Base-by-base conservation (phyloP, 2,113 vertebrate species). In the Heterotis niloticus region DNA sequence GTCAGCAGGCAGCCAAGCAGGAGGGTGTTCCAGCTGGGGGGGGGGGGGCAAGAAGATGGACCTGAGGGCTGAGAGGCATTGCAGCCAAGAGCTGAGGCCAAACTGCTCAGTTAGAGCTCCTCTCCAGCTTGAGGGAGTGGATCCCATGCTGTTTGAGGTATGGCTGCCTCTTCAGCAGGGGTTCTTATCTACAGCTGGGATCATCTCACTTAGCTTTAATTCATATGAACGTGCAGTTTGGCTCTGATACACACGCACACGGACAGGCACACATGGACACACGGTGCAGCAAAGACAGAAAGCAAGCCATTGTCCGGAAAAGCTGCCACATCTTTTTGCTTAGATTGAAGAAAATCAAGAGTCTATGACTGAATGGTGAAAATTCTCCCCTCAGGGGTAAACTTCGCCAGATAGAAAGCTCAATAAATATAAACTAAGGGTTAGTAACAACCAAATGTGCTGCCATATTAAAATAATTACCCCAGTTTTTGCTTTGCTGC, bases 351-450 rank as follows among this genome's bases (percentile, higher is more conserved):
- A 54, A 72, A 72, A 52, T 72, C 69, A n/a, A 20, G 29, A 52
- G 69, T 72, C 54, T 34, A 34, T 51, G 69, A 23, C 18, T 54
- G 18, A 54, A 72, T 72, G 18, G 44, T 51, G 52, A 72, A 72
- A 52, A 54, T 54, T 54, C 69, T 51, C 44, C n/a, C 11, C 20
- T 52, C 20, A 23, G n/a, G 10, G 18, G 68, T 72, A 72, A 72
- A 52, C 10, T 51, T 72, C 44, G 51, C 69, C 44, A 72, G 69
- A 72, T 34, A 72, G 44, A 51, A 51, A 54, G 20, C n/a, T 3
- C 54, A 72, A 72, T 72, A 72, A 72, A 72, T 23, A 52, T 14
- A 54, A 72, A 72, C 54, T 34, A 52, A 72, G 69, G 51, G 44
- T 72, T 72, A 51, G 1, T 20, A 23, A 52, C 59, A 20, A 20